These are phyloP conservation scores for Pollachius pollachius DNA, from an alignment of 2,113 vertebrate genomes.

Conservation along the genomic window DNA sequence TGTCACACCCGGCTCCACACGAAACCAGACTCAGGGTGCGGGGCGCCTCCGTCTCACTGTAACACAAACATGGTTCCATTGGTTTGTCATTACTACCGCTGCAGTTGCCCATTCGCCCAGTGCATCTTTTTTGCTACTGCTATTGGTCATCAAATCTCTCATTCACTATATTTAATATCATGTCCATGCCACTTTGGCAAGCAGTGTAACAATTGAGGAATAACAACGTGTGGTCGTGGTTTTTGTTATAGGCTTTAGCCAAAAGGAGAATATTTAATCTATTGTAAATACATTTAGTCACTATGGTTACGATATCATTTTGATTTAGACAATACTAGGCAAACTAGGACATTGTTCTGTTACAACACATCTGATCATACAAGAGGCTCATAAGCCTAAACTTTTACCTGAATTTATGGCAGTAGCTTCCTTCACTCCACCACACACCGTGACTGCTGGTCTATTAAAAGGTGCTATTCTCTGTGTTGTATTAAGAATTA, in stretches of 20 bases:
- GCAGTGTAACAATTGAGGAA: slow-evolving; percentile 13
- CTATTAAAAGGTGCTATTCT: no score
- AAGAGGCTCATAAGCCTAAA: slow-evolving; percentile 14
- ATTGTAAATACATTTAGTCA: no score
- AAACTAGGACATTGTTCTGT: slow-evolving; percentile 51
- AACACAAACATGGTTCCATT: slow-evolving; percentile 28
- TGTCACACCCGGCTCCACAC: slow-evolving; percentile 49
- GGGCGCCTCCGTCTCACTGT: slow-evolving; percentile 24
- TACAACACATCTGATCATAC: slow-evolving; percentile 52
- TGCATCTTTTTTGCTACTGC: slow-evolving; percentile 29
- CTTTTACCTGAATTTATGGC: slow-evolving; percentile 23
- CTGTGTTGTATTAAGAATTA: no score
- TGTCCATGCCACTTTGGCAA: slow-evolving; percentile 20
- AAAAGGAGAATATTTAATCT: no score
- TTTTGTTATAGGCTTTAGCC: no score
- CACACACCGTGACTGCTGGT: background rate
- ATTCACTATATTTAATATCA: slow-evolving; percentile 9
- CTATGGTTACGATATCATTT: no score
- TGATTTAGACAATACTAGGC: background rate
- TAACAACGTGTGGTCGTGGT: background rate
- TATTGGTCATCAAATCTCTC: slow-evolving; percentile 34
- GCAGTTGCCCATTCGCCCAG: slow-evolving; percentile 28
- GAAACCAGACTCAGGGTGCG: slow-evolving; percentile 30
- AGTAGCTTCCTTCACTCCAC: slow-evolving; percentile 5
- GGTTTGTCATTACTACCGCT: slow-evolving; percentile 30